Percentiles rank a stretch among this genome's conserved stretches.
Conservation (phyloP, 2,113 vertebrate genomes). For the Nothobranchius furzeri region DNA sequence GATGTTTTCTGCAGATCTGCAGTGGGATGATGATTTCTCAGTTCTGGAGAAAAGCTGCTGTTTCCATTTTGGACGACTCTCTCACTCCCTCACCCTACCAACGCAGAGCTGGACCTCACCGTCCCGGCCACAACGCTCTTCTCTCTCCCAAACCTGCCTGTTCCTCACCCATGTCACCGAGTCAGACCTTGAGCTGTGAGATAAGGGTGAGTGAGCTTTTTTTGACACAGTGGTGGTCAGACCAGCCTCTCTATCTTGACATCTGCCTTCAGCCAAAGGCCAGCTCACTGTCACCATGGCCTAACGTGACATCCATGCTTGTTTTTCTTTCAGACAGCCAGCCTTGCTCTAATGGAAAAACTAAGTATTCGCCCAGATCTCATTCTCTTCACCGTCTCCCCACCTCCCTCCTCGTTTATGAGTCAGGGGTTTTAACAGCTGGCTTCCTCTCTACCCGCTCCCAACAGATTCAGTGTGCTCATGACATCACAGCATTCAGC, state of each 20-base stretch:
- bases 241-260: conserved; percentile 9
- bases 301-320: conserved; percentile 70
- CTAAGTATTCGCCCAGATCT: conserved; percentile 67
- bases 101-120: conserved; percentile 73
- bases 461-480: conserved; percentile 58
- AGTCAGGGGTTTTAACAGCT: conserved; percentile 74
- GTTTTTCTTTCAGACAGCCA: conserved; percentile 64
- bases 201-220: conserved; percentile 56
- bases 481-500: conserved; percentile 65
- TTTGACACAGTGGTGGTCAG: conserved; percentile 10
- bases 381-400: conserved; percentile 47
- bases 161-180: conserved; percentile 89
- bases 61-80: conserved; percentile 55
- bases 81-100: conserved; percentile 75
- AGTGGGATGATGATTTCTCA: conserved; percentile 90
- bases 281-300: conserved; percentile 55
- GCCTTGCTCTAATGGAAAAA: conserved; percentile 80
- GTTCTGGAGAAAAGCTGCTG: conserved; percentile 79
- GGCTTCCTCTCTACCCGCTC: conserved; percentile 15
- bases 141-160: conserved; percentile 85
- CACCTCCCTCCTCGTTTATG: conserved; percentile 67
- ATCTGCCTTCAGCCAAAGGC: conserved; percentile 37
- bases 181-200: conserved; percentile 89
- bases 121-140: conserved; percentile 78
- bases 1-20: conserved; percentile 77